Percentiles rank a stretch among this genome's conserved stretches.
Evolutionary conservation across 2,797 vertebrate genomes (phyloP).

Genomic region (Oreochromis mossambicus): DNA sequence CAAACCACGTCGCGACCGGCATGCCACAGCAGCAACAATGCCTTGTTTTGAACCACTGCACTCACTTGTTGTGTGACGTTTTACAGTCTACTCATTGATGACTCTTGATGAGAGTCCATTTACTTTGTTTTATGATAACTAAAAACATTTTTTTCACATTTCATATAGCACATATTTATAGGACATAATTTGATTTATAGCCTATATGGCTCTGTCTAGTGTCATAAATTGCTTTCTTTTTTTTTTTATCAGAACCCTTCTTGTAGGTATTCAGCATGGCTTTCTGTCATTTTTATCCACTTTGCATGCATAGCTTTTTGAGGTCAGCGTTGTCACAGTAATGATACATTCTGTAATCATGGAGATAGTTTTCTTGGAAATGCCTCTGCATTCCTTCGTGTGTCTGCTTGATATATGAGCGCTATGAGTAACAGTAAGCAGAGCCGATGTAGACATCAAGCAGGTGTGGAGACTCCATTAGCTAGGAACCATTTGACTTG

Average conservation of each 20-base stretch:
- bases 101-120: constrained; percentile 32
- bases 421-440: constrained; percentile 40
- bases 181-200: constrained; percentile 33
- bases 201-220: background rate
- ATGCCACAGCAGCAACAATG: constrained; percentile 35
- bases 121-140: constrained; percentile 44
- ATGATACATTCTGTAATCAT: constrained; percentile 45
- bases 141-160: constrained; percentile 50
- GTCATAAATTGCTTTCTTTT: constrained; percentile 14
- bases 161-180: constrained; percentile 36
- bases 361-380: constrained; percentile 42
- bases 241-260: constrained; percentile 9
- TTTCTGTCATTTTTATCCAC: constrained; percentile 23
- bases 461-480: constrained; percentile 64
- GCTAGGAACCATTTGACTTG: constrained; percentile 62
- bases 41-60: constrained; percentile 31
- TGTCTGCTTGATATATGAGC: constrained; percentile 24
- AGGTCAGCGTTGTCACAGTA: constrained; percentile 43
- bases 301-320: constrained; percentile 23
- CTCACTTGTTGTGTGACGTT: constrained; percentile 18
- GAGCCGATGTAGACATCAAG: constrained; percentile 55
- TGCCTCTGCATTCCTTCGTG: constrained; percentile 30
- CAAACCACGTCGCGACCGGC: constrained; percentile 46
- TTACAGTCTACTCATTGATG: constrained; percentile 17
- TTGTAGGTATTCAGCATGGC: constrained; percentile 21